phyloP scores from a whole-genome alignment of 2,888 invertebrate species.

The Archaeoteleia sp. region DNA sequence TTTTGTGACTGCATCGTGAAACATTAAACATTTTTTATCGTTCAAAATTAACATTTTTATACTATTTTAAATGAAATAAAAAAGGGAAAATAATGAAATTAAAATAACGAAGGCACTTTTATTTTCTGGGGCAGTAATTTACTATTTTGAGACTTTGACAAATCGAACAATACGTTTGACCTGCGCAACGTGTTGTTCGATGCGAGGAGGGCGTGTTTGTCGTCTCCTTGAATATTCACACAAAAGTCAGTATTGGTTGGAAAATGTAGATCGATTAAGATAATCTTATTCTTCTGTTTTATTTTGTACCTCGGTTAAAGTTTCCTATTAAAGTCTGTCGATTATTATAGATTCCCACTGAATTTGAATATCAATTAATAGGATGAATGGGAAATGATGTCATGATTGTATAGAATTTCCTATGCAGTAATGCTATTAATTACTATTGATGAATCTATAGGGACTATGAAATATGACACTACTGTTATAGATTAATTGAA shows the following conservation, averaged over 20 bases:
- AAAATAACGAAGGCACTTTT: not conserved
- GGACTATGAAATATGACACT: too few relatives aligned
- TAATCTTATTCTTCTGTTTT: too few relatives aligned
- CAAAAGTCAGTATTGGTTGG: not conserved
- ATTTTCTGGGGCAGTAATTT: not conserved
- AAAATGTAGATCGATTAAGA: constrained; percentile 21
- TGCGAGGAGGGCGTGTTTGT: constrained; percentile 50
- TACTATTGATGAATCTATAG: too few relatives aligned
- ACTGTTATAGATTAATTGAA: too few relatives aligned
- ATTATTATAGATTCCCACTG: not conserved
- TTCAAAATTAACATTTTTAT: too few relatives aligned
- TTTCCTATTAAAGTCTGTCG: too few relatives aligned
- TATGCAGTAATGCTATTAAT: too few relatives aligned
- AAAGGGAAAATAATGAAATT: too few relatives aligned
- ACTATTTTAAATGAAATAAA: too few relatives aligned
- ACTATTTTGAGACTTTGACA: constrained; percentile 22
- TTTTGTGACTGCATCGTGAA: too few relatives aligned
- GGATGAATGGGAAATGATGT: not conserved
- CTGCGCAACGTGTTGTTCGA: constrained; percentile 49
- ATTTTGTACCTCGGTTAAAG: too few relatives aligned
- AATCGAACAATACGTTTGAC: constrained; percentile 42
- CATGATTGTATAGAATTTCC: too few relatives aligned
- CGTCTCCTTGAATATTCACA: constrained; percentile 27
- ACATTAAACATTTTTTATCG: not conserved
- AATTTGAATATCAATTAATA: not conserved